Conservation (phyloP, 1,140 invertebrate genomes). For the Trichonephila clavata region DNA sequence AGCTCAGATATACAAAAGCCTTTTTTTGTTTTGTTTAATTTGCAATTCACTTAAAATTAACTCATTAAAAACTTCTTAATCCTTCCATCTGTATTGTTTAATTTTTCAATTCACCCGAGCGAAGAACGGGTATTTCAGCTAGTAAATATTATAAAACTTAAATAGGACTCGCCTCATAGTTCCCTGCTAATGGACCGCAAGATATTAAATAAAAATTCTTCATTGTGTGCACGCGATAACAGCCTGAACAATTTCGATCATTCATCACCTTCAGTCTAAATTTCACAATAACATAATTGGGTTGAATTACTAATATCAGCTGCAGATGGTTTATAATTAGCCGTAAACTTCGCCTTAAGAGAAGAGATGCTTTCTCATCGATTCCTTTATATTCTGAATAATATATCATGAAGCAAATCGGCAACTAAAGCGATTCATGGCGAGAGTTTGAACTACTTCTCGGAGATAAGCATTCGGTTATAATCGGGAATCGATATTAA, state of each 20-base stretch:
- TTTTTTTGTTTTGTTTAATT: no score
- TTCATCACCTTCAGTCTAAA: neutral
- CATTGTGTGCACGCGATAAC: neutral
- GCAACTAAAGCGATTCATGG: constrained; percentile 26
- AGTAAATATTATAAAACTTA: no score
- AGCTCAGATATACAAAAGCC: no score
- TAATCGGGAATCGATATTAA: constrained; percentile 35
- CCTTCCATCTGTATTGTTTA: no score
- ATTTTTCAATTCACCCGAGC: no score
- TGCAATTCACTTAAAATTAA: no score
- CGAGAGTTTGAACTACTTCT: neutral
- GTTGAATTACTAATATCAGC: constrained; percentile 4
- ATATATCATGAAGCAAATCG: constrained; percentile 27
- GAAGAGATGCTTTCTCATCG: neutral
- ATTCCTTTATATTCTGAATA: constrained; percentile 28
- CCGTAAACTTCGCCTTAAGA: neutral
- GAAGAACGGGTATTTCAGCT: no score
- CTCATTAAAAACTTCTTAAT: no score
- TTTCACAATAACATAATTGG: neutral
- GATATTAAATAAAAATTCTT: no score
- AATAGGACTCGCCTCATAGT: no score
- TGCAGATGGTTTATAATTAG: constrained; percentile 7
- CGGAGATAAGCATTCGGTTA: constrained; percentile 13
- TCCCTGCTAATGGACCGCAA: no score
- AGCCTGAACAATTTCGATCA: neutral